Evolutionary conservation across 2,797 vertebrate genomes (phyloP).

Genomic region (Simalia tracyae): DNA sequence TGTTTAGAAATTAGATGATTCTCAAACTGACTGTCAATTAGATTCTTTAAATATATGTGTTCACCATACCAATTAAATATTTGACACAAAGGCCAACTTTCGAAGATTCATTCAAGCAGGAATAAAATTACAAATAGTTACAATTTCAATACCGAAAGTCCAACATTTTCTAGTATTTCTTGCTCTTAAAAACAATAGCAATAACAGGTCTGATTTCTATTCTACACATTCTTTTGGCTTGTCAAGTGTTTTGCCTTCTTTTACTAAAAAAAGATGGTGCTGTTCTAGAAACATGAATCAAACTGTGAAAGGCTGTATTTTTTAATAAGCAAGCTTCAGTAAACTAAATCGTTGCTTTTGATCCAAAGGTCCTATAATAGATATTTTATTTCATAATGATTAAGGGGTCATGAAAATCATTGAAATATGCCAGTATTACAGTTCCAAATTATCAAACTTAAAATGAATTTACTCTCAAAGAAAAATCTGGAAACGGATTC

Average conservation of each 20-base stretch:
- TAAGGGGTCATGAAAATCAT: background rate
- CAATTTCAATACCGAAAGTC: background rate
- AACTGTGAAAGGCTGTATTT: background rate
- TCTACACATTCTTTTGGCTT: constrained; percentile 30
- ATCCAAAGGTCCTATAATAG: fast-evolving
- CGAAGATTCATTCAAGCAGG: background rate
- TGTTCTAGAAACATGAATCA: background rate
- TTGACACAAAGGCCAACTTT: background rate
- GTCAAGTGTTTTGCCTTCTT: constrained; percentile 10
- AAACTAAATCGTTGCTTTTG: no score
- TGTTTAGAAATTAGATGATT: fast-evolving
- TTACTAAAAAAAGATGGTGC: background rate
- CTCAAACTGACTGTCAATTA: background rate
- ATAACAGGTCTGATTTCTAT: constrained; percentile 5
- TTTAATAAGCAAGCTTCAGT: background rate
- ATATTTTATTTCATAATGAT: background rate
- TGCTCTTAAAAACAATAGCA: constrained; percentile 37
- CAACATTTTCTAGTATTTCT: background rate
- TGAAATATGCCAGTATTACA: background rate
- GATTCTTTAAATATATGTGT: background rate
- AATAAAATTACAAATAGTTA: background rate
- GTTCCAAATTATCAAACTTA: background rate
- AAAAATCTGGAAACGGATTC: background rate
- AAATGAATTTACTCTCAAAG: background rate
- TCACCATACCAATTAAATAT: background rate